Percentiles rank a stretch among this genome's conserved stretches.
These are phyloP conservation scores for Forpus xanthops DNA, from an alignment of 2,797 vertebrate genomes.

Conservation along the genomic window DNA sequence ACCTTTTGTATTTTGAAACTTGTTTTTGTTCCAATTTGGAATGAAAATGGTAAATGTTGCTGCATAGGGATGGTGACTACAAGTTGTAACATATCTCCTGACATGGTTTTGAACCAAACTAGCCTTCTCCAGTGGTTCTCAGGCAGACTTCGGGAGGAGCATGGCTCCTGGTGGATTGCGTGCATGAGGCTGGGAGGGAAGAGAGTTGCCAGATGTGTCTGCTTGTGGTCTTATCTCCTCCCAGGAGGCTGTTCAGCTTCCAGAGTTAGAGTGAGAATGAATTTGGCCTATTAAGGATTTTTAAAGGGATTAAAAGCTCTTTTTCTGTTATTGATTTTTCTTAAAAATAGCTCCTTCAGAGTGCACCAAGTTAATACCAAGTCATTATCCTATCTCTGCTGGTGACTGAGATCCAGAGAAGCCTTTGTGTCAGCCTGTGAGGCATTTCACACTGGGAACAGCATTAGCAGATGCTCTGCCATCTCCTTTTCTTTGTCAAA, in stretches of 20 bases:
- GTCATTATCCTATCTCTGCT: background rate
- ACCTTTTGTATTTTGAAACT: background rate
- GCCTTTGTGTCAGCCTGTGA: background rate
- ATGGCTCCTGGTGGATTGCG: accelerated
- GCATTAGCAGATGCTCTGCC: background rate
- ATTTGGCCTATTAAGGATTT: background rate
- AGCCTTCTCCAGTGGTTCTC: background rate
- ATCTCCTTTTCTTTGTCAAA: background rate
- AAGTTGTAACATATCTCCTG: background rate
- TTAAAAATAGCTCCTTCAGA: background rate
- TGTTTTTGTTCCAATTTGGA: background rate
- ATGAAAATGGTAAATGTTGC: background rate
- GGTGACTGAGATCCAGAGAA: background rate
- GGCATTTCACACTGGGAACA: background rate
- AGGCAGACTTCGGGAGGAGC: background rate
- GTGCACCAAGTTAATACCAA: background rate
- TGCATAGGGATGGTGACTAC: background rate
- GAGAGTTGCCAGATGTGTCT: background rate
- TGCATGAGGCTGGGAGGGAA: background rate
- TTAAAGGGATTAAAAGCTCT: background rate
- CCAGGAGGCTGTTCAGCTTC: background rate
- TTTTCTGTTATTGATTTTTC: background rate
- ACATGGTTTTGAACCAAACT: background rate
- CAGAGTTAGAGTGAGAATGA: background rate
- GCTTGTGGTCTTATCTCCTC: background rate